Evolutionary conservation across 2,888 invertebrate species (phyloP).

Genomic region (Leucophenga maculata): DNA sequence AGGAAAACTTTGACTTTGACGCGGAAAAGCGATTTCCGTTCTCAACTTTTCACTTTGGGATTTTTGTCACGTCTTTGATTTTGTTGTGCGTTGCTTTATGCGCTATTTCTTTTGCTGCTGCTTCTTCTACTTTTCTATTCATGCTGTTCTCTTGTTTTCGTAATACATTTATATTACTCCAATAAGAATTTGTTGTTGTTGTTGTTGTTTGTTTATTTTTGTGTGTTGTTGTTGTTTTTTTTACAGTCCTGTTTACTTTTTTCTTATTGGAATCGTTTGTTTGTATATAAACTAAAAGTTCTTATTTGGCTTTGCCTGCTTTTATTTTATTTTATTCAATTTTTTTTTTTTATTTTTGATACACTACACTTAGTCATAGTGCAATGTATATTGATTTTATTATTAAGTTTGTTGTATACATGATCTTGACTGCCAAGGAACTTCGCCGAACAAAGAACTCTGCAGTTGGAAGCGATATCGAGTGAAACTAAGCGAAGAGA

Average conservation of each 20-base stretch:
- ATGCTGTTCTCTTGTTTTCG: constrained; percentile 21
- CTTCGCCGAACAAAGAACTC: too few species aligned
- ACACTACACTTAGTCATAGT: neutral
- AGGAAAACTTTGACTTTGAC: constrained; percentile 11
- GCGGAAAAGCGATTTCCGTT: constrained; percentile 57
- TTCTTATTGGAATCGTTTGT: constrained; percentile 21
- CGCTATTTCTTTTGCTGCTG: neutral
- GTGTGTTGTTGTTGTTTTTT: too few species aligned
- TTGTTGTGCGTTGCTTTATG: constrained; percentile 21
- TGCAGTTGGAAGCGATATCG: too few species aligned
- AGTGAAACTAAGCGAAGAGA: too few species aligned
- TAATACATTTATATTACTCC: constrained; percentile 63
- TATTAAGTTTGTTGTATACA: neutral
- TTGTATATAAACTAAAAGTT: constrained; percentile 24
- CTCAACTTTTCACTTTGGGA: constrained; percentile 63
- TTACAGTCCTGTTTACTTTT: neutral
- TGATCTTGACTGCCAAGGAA: too few species aligned
- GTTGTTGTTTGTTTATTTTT: constrained; percentile 36
- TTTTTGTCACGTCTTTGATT: constrained; percentile 64
- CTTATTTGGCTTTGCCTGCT: constrained; percentile 21
- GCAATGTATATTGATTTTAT: too few species aligned
- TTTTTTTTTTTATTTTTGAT: neutral
- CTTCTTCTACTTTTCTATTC: constrained; percentile 4
- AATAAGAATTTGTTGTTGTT: constrained; percentile 52
- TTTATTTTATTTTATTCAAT: constrained; percentile 56